Conservation (phyloP, 2,797 vertebrate species). For the Hapalemur alaotrensis region DNA sequence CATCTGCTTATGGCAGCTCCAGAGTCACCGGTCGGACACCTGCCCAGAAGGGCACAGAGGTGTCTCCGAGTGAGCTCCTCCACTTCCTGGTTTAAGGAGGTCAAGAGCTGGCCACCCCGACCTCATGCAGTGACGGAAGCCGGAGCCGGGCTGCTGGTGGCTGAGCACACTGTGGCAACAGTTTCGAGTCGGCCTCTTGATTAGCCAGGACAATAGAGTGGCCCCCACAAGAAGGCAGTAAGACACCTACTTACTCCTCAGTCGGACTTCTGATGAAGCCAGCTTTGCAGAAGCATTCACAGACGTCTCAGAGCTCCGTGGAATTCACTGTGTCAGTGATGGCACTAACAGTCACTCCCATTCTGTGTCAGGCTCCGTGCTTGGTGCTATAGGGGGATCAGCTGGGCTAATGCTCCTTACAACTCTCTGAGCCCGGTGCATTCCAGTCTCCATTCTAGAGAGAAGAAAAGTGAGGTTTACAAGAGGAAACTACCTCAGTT, state of each 20-base stretch:
- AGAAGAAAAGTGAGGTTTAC: background rate
- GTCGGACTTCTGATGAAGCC: background rate
- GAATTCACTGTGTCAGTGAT: too few relatives aligned
- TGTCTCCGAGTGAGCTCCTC: rapidly evolving
- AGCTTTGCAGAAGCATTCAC: background rate
- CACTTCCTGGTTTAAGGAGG: background rate
- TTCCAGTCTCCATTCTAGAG: background rate
- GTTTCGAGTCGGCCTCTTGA: background rate
- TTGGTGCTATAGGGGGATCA: rapidly evolving
- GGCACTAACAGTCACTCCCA: background rate
- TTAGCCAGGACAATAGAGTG: background rate
- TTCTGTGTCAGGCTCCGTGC: background rate
- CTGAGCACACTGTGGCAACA: rapidly evolving
- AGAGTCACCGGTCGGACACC: too few relatives aligned
- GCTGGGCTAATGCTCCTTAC: background rate
- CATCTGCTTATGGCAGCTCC: background rate
- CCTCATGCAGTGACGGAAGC: background rate
- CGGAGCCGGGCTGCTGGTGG: background rate
- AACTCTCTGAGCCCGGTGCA: background rate
- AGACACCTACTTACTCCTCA: background rate
- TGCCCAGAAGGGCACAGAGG: background rate
- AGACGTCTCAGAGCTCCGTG: background rate
- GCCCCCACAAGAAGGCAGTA: background rate
- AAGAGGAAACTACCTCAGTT: background rate
- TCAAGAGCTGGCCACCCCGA: background rate